A percentile compares a stretch with the other conserved stretches of the same genome.
These are phyloP conservation scores for Lutraria rhynchaena DNA, from an alignment of 1,140 invertebrate species.

Conservation along the genomic window DNA sequence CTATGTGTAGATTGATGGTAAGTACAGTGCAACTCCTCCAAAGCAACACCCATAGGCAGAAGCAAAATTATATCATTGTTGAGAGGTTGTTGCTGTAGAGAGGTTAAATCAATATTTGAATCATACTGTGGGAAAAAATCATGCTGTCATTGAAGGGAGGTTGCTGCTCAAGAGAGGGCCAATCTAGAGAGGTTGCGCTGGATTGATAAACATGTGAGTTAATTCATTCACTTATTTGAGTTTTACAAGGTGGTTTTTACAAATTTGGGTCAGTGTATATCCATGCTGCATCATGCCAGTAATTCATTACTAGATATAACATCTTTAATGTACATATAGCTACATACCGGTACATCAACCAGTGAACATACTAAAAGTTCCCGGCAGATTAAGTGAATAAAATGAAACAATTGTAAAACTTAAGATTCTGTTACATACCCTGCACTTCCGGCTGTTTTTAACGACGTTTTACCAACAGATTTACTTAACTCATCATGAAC, in stretches of 20 bases:
- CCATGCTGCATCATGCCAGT: neutral
- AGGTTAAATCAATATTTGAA: too few species aligned
- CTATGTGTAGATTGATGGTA: too few species aligned
- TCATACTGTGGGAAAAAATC: too few species aligned
- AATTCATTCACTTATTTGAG: too few species aligned
- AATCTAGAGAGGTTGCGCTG: too few species aligned
- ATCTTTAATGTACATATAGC: neutral
- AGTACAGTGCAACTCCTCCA: too few species aligned
- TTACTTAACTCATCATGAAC: constrained; percentile 66
- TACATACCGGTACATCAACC: neutral
- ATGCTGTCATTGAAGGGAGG: too few species aligned
- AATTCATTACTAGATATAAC: neutral
- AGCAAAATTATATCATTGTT: too few species aligned
- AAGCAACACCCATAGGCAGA: too few species aligned
- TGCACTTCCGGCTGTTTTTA: constrained; percentile 65
- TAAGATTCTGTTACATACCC: constrained; percentile 44
- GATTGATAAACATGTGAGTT: too few species aligned
- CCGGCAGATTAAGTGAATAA: neutral
- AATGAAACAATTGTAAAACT: neutral
- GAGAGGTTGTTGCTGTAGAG: too few species aligned
- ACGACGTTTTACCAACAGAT: constrained; percentile 50
- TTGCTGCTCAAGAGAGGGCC: too few species aligned
- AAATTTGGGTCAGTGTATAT: neutral
- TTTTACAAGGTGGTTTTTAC: neutral
- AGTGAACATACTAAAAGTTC: neutral